Evolutionary conservation across 2,797 vertebrate species (phyloP), one percentile per base, ranked within the genome.

Genomic region (Odontamblyopus rebecca): DNA sequence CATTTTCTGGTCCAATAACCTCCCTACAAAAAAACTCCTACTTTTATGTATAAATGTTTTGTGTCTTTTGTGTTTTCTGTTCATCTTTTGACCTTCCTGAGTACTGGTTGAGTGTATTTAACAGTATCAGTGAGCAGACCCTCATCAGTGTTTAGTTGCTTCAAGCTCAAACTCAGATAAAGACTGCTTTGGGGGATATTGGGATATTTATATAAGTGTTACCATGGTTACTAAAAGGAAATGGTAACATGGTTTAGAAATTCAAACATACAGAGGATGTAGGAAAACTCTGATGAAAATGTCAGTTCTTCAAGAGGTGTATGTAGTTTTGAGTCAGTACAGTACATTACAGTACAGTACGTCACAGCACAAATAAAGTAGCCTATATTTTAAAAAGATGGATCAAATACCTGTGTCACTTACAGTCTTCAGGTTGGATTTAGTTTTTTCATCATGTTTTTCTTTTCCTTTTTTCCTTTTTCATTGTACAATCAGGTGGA

Each of bases 181-280:
- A 76, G 78, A 72, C 80, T 56, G 60, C 70, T 76, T 81, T 74
- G 41, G 41, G 12, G 9, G 38, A 41, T 41, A 44, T 15, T 67
- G 68, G 77, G 77, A 73, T 75, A 68, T 80, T 82, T 83, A 78
- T 84, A n/a, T 72, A 76, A 73, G 68, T 61, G 87, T 86, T 68
- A 57, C 76, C 80, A 90, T 90, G 84, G 85, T 85, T 80, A 87
- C 83, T 67, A 72, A 76, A 57, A 53, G 72, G 65, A 59, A 66
- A 64, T 54, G 56, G 81, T 66, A 73, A 80, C 29, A 79, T 70
- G 69, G 72, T 77, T 76, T 69, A 60, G 65, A 65, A 67, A 75
- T 72, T 77, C 69, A 83, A 72, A 69, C 76, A 75, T 69, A 48
- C 54, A 75, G 69, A 75, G 74, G 23, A 23, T 1, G 44, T 44